Percentiles rank a stretch among this genome's conserved stretches.
phyloP scores from a whole-genome alignment of 1,140 invertebrate species.

The Conus ventricosus region DNA sequence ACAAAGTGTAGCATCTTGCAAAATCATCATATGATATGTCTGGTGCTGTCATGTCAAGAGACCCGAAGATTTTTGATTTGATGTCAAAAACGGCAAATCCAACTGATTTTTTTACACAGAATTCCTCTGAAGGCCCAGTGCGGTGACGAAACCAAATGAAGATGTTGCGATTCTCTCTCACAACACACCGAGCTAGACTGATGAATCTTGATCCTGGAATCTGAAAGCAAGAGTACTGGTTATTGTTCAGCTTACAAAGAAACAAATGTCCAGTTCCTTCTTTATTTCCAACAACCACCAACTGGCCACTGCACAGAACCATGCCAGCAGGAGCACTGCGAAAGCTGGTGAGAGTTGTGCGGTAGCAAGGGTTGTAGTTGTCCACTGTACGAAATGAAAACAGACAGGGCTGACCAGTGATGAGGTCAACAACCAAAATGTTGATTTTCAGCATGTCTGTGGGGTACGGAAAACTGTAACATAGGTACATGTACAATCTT shows the following conservation, averaged over 20 bases:
- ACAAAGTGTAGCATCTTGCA: conserved; percentile 63
- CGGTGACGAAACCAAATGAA: conserved; percentile 71
- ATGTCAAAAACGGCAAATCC: conserved; percentile 73
- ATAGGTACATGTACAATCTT: conserved; percentile 68
- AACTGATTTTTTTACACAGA: conserved; percentile 70
- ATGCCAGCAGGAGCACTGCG: conserved; percentile 68
- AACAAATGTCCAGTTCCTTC: conserved; percentile 71
- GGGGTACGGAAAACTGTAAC: conserved; percentile 71
- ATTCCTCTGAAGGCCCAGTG: conserved; percentile 71
- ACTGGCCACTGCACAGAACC: conserved; percentile 64
- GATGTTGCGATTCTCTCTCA: conserved; percentile 65
- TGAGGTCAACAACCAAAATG: conserved; percentile 66
- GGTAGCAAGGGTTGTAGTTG: conserved; percentile 68
- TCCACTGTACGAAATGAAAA: conserved; percentile 69
- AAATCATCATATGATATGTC: conserved; percentile 71
- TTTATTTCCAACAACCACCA: conserved; percentile 69
- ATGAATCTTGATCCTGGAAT: conserved; percentile 70
- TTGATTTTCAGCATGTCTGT: conserved; percentile 71
- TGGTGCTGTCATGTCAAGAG: conserved; percentile 64
- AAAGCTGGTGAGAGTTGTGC: conserved; percentile 69
- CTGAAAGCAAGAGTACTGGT: conserved; percentile 70
- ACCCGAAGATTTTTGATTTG: conserved; percentile 65
- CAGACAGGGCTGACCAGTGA: conserved; percentile 61
- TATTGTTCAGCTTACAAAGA: conserved; percentile 66
- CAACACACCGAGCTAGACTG: conserved; percentile 65